A percentile compares a stretch with the other conserved stretches of the same genome.
phyloP scores from a whole-genome alignment of 2,113 vertebrate genomes.

The Neogobius melanostomus region DNA sequence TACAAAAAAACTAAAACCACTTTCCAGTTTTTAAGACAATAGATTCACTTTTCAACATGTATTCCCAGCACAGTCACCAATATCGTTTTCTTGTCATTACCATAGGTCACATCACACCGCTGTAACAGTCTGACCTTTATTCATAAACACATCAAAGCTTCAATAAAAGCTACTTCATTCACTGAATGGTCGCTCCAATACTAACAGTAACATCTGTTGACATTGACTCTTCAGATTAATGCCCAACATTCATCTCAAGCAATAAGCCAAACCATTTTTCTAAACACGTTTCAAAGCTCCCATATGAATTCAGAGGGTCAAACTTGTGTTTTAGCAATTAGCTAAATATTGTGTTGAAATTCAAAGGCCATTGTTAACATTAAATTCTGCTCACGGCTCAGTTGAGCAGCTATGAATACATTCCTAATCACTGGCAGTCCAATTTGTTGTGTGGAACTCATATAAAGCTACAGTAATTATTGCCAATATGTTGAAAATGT shows the following conservation, averaged over 20 bases:
- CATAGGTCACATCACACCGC: not conserved
- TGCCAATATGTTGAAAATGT: constrained; percentile 30
- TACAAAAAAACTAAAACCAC: too few relatives aligned
- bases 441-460: constrained; percentile 21
- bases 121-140: not conserved
- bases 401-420: constrained; percentile 16
- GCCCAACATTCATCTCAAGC: constrained; percentile 27
- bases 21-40: too few relatives aligned
- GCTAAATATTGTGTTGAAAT: constrained; percentile 9
- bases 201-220: constrained; percentile 2
- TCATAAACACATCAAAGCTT: not conserved
- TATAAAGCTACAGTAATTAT: constrained; percentile 3
- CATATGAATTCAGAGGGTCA: constrained; percentile 22
- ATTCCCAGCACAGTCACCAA: not conserved
- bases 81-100: not conserved
- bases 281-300: constrained; percentile 30
- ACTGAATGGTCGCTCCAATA: not conserved
- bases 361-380: constrained; percentile 26
- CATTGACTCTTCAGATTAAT: constrained; percentile 27
- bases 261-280: constrained; percentile 33
- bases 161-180: not conserved
- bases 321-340: constrained; percentile 33
- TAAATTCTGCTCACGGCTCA: constrained; percentile 15
- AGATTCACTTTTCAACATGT: not conserved
- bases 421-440: constrained; percentile 18